A percentile compares a stretch with the other conserved stretches of the same genome.
Evolutionary conservation across 2,888 invertebrate genomes (phyloP).

Genomic region (Mantis religiosa): DNA sequence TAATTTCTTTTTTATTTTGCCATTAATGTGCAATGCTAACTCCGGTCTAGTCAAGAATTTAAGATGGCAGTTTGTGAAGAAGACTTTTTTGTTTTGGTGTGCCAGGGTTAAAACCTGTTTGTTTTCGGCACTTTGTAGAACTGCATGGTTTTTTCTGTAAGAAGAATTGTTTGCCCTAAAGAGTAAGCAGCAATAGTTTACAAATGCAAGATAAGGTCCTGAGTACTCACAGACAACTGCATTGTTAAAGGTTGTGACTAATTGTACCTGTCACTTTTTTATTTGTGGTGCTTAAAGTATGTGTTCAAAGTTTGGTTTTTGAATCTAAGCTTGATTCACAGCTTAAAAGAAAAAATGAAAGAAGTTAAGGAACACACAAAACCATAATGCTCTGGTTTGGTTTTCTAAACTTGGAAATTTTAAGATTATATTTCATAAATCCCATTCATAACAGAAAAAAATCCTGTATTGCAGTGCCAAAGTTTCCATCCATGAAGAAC

Average conservation of each 20-base stretch:
- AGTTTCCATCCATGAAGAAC: neutral
- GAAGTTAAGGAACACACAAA: neutral
- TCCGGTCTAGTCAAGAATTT: neutral
- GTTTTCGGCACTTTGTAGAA: neutral
- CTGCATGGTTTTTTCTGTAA: neutral
- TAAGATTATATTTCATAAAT: neutral
- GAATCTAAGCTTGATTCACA: neutral
- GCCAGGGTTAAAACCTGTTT: neutral
- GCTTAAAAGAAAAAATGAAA: neutral
- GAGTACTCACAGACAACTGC: neutral
- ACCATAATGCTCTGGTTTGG: neutral
- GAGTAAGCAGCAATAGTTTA: neutral
- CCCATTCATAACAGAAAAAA: neutral
- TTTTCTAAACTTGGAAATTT: neutral
- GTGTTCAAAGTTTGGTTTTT: neutral
- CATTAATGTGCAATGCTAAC: neutral
- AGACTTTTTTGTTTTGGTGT: neutral
- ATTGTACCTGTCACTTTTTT: neutral
- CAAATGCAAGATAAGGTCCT: neutral
- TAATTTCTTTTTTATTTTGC: neutral
- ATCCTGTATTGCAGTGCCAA: neutral
- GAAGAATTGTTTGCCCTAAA: neutral
- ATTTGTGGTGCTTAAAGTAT: neutral
- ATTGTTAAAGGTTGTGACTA: neutral
- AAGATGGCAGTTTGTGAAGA: neutral